Base-by-base conservation (phyloP, 2,888 invertebrate genomes). In the Standfussiana lucernea region DNA sequence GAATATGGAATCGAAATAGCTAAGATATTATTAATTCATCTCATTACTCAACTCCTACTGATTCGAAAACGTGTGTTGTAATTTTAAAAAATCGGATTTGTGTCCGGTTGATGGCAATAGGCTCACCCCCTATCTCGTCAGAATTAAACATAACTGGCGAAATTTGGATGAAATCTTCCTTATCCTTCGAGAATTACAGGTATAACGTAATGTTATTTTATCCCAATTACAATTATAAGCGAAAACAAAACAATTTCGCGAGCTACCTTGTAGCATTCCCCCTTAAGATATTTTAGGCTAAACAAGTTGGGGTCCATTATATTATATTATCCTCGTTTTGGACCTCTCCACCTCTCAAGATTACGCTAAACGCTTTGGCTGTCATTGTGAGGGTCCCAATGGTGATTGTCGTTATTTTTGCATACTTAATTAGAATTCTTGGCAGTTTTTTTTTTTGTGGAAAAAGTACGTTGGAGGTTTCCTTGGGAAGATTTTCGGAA, bases 351-450 rank as follows among this genome's bases (percentile, higher is more conserved):
- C 82, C 64, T 71, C 66, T 42, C 72, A 81, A 89, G 85, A 90
- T 90, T 89, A 90, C 80, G 83, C 80, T 88, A 87, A 90, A 89
- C 84, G 85, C 83, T 86, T 84, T 78, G 79, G 82, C 86, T 88
- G 90, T 85, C 88, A 88, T 90, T 88, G 78, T 84, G 73, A 75
- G 72, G 80, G 85, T 77, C 89, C 83, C 88, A 79, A 72, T 74
- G 82, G 83, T 72, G 81, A 82, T 84, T 83, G 83, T 85, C 91
- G 84, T 90, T 90, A 90, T 88, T 90, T 88, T 89, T 89, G 90
- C 89, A 90, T 90, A 88, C 79, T 82, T 87, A 86, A 88, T 87
- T 86, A 87, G 73, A 71, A 68, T 81, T 75, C 73, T 78, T 68
- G 66, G 61, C 47, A 69, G 64, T 74, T 53, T 72, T 75, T 56